Conservation (phyloP, 2,797 vertebrate species). For the Pipistrellus nathusii region DNA sequence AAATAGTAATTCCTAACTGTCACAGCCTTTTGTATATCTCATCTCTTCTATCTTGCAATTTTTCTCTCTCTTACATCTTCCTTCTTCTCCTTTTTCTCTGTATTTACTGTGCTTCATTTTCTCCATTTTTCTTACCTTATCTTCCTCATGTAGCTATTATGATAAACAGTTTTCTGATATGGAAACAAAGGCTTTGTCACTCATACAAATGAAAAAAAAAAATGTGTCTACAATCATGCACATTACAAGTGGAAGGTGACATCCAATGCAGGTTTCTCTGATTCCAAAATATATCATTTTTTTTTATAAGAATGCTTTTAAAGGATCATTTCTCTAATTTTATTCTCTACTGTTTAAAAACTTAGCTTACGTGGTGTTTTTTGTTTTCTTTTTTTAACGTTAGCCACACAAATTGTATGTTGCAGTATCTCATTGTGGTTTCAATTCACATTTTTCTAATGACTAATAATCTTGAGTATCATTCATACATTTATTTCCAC, state of each 20-base stretch:
- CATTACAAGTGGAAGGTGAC: neutral
- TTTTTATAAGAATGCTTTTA: neutral
- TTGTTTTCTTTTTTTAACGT: conserved; percentile 1
- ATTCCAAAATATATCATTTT: neutral
- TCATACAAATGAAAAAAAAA: neutral
- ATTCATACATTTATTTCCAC: neutral
- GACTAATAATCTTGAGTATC: neutral
- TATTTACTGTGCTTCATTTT: neutral
- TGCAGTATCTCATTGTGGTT: neutral
- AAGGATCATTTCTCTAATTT: neutral
- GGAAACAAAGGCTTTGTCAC: neutral
- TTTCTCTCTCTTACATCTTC: neutral
- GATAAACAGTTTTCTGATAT: neutral
- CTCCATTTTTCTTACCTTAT: neutral
- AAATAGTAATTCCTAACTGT: neutral
- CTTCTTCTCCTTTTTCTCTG: neutral
- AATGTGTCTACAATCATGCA: neutral
- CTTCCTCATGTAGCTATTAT: neutral
- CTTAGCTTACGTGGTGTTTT: neutral
- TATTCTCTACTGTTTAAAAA: neutral
- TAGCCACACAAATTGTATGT: neutral
- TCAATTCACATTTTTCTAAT: conserved; percentile 41
- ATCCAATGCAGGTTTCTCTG: neutral
- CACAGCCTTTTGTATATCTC: neutral
- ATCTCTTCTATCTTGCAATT: neutral